Evolutionary conservation across 1,140 invertebrate genomes (phyloP).

Genomic region (Dinoponera quadriceps): DNA sequence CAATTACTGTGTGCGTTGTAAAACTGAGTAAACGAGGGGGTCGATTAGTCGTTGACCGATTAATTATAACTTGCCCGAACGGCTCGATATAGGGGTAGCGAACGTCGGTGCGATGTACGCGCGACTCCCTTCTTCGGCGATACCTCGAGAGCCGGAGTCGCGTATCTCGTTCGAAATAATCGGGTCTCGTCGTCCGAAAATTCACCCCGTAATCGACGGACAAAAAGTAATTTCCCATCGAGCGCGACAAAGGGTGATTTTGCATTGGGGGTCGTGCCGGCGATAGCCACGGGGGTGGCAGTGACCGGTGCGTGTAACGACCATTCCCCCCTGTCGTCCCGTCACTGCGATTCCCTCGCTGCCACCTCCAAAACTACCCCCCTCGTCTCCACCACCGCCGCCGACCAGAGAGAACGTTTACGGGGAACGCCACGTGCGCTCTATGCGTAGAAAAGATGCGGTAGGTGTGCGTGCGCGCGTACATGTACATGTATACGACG

Average conservation of each 20-base stretch:
- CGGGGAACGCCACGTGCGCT: conserved; percentile 79
- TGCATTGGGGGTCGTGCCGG: conserved; percentile 78
- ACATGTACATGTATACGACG: conserved; percentile 13
- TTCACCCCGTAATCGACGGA: conserved; percentile 84
- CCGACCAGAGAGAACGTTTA: conserved; percentile 69
- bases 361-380: conserved; percentile 51
- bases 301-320: conserved; percentile 85
- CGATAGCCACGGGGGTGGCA: conserved; percentile 80
- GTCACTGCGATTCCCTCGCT: conserved; percentile 33
- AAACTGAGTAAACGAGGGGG: not conserved
- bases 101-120: conserved; percentile 29
- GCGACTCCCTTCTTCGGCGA: conserved; percentile 58
- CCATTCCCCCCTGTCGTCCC: conserved; percentile 63
- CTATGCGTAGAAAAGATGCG: conserved; percentile 76
- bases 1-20: not conserved
- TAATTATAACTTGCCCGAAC: conserved; percentile 54
- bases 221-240: conserved; percentile 86
- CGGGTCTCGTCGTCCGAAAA: conserved; percentile 82
- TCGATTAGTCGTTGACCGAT: conserved; percentile 32
- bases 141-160: conserved; percentile 64
- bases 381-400: conserved; percentile 48
- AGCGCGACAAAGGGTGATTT: conserved; percentile 85
- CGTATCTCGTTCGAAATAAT: conserved; percentile 81
- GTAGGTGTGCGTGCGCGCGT: conserved; percentile 33
- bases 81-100: conserved; percentile 17